Base-by-base conservation (phyloP, 1,140 invertebrate genomes). In the Oryzaephilus surinamensis region DNA sequence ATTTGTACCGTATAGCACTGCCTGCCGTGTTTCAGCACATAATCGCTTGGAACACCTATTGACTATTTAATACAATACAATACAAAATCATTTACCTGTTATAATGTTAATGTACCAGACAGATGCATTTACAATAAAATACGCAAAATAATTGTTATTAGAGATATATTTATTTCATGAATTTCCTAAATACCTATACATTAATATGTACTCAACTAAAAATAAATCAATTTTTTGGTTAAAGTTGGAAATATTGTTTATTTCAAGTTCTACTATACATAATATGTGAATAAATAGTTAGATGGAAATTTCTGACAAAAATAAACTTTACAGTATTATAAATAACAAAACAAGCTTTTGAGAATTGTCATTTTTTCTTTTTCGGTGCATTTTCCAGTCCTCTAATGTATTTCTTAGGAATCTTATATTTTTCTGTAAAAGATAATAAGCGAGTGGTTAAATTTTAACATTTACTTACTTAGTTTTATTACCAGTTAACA, bases 381-480 rank as follows among this genome's bases (percentile, higher is more conserved):
- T 80, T 79, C 16, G 74, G 72, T 17, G 76, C 77, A 46, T 71
- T 65, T 54, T 81, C 77, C 12, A 79, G 54, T 5, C 78, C 78
- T 51, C 67, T 62, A 36, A 81, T 76, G 43, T 75, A 73, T 48
- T 65, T 77, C 44, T 71, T 72, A 10, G 77, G 73, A 13, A 81
- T 74, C 40, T 73, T 71, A 46, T 81, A 81, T 55, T 74, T 74
- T 39, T 73, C 72, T 70, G 50, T 45, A 46, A 46, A 43, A 54
- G 32, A 45, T 10, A 17, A 29, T 8, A n/a, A 14, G n/a, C 10
- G 38, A 30, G 2, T n/a, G 13, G 29, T 11, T 17, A 13, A 24
- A 36, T 8, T 24, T 21, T 10, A 10, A 21, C 4, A 24, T 24
- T 24, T 24, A n/a, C 23, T 8, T 6, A n/a, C 11, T 6, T 12